Evolutionary conservation across 2,888 invertebrate species (phyloP), one percentile per base, ranked within the genome.

Genomic region (Andrena bicolor): DNA sequence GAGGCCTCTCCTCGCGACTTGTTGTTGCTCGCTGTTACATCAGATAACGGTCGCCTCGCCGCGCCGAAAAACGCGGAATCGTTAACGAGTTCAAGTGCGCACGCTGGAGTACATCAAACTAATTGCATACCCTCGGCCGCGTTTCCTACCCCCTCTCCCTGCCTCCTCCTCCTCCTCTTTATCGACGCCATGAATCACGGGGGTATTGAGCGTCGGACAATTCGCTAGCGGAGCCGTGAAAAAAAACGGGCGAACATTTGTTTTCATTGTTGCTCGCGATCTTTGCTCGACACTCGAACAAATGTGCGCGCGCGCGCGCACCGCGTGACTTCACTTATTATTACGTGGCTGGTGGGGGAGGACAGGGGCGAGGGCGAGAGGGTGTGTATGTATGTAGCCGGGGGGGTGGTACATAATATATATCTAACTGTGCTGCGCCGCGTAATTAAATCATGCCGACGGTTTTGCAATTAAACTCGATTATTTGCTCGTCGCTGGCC

Each of bases 391-490:
- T 80, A 79, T 48, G 72, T 81, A 60, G 16, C 64, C 10, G 70
- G 35, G 75, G 75, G 51, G 41, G 41, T 13, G 80, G 83, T 81
- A 83, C 80, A 76, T 87, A 83, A 86, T 85, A 82, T 88, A 88
- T 85, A 88, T 85, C 86, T 88, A 85, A 85, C 86, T 86, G 90
- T 87, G 84, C 87, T 86, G 91, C 88, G 88, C 88, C 88, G 90
- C 91, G 92, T 94, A 93, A 94, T 94, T 94, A 93, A 94, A 94
- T 94, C 94, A 94, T 93, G 92, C 93, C 93, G 92, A 93, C 93
- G 93, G 92, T 93, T 93, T 93, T 93, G 93, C 93, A 93, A 94
- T 93, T 94, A 94, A 93, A 93, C 93, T 93, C 94, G 93, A 93
- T 93, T 93, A 93, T 93, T 94, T 93, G 93, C 93, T 92, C 92